phyloP scores from a whole-genome alignment of 2,888 invertebrate species.

The Lithophane socia region DNA sequence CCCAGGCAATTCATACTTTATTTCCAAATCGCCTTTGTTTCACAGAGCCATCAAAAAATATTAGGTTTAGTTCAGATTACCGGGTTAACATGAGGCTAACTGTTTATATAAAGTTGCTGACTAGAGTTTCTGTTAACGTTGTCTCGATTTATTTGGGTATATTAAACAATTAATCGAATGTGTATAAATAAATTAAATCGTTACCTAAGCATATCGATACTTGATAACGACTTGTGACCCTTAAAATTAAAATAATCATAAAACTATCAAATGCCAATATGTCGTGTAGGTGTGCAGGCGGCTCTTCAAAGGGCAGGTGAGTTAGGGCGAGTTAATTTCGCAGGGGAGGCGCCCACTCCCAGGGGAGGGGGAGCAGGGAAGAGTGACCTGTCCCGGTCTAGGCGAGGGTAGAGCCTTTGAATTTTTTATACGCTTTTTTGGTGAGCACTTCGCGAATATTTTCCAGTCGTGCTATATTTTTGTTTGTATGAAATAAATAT shows the following conservation, averaged over 20 bases:
- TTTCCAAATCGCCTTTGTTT: conserved; percentile 12
- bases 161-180: too few species aligned
- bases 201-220: background rate
- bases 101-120: too few species aligned
- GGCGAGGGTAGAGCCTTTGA: conserved; percentile 70
- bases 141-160: too few species aligned
- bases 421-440: conserved; percentile 77
- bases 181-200: background rate
- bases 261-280: conserved; percentile 65
- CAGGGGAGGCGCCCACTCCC: conserved; percentile 73
- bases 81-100: too few species aligned
- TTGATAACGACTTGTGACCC: background rate
- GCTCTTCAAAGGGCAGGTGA: conserved; percentile 87
- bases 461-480: conserved; percentile 50
- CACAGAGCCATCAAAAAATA: background rate
- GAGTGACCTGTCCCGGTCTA: conserved; percentile 66
- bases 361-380: conserved; percentile 67
- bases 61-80: too few species aligned
- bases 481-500: conserved; percentile 47
- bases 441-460: conserved; percentile 71
- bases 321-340: conserved; percentile 81
- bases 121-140: too few species aligned
- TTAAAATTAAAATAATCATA: conserved; percentile 11
- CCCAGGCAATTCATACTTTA: background rate
- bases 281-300: conserved; percentile 73